Evolutionary conservation across 2,113 vertebrate species (phyloP).

Genomic region (Proteles cristata): DNA sequence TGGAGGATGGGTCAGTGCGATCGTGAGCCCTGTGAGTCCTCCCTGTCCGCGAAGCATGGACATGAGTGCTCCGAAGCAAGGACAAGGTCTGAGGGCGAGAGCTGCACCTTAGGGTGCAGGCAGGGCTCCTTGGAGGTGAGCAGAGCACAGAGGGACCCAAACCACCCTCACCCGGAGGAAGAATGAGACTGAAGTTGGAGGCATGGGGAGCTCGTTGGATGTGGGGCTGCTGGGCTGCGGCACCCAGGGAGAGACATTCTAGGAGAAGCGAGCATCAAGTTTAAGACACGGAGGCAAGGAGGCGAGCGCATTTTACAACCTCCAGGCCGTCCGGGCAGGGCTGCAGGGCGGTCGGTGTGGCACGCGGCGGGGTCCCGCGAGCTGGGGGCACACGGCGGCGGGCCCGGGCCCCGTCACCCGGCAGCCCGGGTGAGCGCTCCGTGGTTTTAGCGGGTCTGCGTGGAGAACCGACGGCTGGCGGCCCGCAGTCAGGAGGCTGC

Average conservation of each 20-base stretch:
- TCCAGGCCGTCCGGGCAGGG: neutral
- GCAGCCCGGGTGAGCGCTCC: neutral
- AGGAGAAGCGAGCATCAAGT: neutral
- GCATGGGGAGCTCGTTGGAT: neutral
- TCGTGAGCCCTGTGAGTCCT: neutral
- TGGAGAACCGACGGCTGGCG: neutral
- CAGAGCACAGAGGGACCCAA: neutral
- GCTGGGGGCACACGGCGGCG: neutral
- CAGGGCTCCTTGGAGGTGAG: neutral
- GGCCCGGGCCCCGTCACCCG: neutral
- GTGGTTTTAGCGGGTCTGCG: neutral
- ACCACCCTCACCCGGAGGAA: neutral
- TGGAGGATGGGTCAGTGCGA: accelerated
- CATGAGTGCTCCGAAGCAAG: neutral
- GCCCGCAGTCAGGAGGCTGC: neutral
- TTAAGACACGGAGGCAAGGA: neutral
- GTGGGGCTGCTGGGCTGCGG: neutral
- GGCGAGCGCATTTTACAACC: neutral
- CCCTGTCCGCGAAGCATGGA: too few species aligned
- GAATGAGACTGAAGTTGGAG: neutral
- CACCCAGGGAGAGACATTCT: neutral
- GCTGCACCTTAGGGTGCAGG: neutral
- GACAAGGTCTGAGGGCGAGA: too few species aligned
- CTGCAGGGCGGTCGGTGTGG: neutral
- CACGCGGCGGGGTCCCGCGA: too few species aligned